Evolutionary conservation across 2,113 vertebrate genomes (phyloP), one percentile per base, ranked within the genome.

Genomic region (Tachysurus fulvidraco): DNA sequence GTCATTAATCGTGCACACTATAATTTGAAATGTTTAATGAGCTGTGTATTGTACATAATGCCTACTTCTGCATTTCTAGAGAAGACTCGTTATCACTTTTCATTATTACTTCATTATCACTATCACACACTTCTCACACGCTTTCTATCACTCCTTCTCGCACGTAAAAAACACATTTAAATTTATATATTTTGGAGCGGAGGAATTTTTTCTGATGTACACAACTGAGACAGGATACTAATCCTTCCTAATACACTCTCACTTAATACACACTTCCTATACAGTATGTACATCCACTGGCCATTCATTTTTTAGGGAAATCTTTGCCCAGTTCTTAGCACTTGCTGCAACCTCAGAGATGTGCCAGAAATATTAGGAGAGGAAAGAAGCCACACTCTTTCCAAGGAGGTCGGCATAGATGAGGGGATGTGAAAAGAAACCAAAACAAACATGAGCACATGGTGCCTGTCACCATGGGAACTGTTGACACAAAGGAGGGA

Each of bases 371-470:
- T 74, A 74, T 46, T 46, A 0, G 30, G 25, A 21, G 46, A 77
- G 46, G 74, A 77, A 77, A 77, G 11, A 23, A 46, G 46, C 13
- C 74, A n/a, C 46, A 77, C 23, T 52, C 17, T 77, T 46, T 77
- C 5, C 2, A 52, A 16, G 2, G 46, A 59, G 57, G 17, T 59
- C 5, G 17, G 17, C 16, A 13, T 78, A 1, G 16, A 54, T 14
- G 19, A 80, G 28, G 59, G 54, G 77, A 79, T 11, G 28, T 41
- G 28, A 76, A n/a, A 44, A n/a, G 73, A n/a, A 76, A n/a, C 44
- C 46, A 50, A 28, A 36, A 80, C 25, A 78, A 55, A 78, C 76
- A 78, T 78, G 52, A 78, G n/a, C 76, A 78, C 76, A 55, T 78
- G 76, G 50, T 77, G 73, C 52, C 36, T 59, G n/a, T 80, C 4